Percentiles rank a stretch among this genome's conserved stretches.
phyloP scores from a whole-genome alignment of 2,113 vertebrate species.

The Okapia johnstoni region DNA sequence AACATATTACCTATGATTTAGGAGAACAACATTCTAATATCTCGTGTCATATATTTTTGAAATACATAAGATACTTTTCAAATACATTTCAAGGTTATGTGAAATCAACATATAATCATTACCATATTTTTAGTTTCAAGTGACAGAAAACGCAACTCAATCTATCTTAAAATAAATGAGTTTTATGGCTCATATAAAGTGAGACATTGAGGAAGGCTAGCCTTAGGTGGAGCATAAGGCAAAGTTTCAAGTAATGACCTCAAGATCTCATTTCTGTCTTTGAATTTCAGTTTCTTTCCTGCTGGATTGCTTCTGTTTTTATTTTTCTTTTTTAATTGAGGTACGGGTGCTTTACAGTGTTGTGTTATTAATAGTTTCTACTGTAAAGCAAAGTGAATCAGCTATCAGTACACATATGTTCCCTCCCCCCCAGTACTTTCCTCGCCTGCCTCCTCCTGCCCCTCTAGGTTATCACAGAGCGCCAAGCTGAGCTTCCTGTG shows the following conservation, averaged over 20 bases:
- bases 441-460: rapidly evolving
- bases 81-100: background rate
- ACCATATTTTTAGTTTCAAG: background rate
- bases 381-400: rapidly evolving
- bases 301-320: background rate
- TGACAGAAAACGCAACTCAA: background rate
- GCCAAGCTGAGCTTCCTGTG: background rate
- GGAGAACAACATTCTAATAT: background rate
- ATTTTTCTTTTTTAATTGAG: background rate
- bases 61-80: background rate
- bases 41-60: background rate
- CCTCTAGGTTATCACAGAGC: background rate
- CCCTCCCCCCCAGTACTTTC: background rate
- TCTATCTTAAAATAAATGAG: background rate
- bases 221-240: background rate
- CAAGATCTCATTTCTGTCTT: background rate
- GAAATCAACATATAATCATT: background rate
- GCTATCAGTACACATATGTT: background rate
- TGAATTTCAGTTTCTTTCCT: background rate
- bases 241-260: background rate
- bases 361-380: background rate
- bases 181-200: background rate
- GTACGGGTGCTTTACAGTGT: background rate
- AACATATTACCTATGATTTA: background rate
- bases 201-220: background rate